A percentile compares a stretch with the other conserved stretches of the same genome.
These are phyloP conservation scores for Melanotaenia trifasciata DNA, from an alignment of 2,797 vertebrate species.

Conservation along the genomic window DNA sequence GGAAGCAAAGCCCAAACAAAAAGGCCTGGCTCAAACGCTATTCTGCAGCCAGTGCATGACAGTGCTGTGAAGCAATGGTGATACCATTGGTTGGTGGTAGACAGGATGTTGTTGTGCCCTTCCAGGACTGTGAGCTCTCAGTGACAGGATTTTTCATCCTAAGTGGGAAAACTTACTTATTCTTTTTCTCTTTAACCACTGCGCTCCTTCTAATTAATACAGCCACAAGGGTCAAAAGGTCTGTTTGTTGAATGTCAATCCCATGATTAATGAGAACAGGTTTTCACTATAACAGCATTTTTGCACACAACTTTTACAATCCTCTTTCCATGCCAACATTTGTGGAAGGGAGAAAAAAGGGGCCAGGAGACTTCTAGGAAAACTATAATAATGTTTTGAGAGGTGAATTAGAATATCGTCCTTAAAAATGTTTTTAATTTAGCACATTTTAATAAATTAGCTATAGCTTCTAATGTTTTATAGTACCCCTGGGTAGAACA, in stretches of 20 bases:
- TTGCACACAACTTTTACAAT: background rate
- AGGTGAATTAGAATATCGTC: background rate
- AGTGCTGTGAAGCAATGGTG: too few species aligned
- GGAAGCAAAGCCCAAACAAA: too few species aligned
- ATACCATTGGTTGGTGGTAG: background rate
- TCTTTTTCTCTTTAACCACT: background rate
- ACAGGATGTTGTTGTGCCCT: background rate
- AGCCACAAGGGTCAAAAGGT: conserved; percentile 6
- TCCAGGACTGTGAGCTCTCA: background rate
- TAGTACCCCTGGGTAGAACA: background rate
- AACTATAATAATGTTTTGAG: background rate
- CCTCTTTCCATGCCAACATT: background rate
- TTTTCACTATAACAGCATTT: conserved; percentile 14
- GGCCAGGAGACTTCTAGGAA: background rate
- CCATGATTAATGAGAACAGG: conserved; percentile 34
- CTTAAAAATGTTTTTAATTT: background rate
- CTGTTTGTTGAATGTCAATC: background rate
- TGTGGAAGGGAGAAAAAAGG: background rate
- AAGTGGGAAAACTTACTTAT: background rate
- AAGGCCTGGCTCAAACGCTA: too few species aligned
- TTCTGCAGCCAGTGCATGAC: too few species aligned
- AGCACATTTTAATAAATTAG: background rate
- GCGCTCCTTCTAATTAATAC: conserved; percentile 11
- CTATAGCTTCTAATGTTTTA: background rate
- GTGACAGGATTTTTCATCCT: background rate